These are phyloP conservation scores for Oriolus oriolus DNA, from an alignment of 2,113 vertebrate genomes.

Conservation along the genomic window DNA sequence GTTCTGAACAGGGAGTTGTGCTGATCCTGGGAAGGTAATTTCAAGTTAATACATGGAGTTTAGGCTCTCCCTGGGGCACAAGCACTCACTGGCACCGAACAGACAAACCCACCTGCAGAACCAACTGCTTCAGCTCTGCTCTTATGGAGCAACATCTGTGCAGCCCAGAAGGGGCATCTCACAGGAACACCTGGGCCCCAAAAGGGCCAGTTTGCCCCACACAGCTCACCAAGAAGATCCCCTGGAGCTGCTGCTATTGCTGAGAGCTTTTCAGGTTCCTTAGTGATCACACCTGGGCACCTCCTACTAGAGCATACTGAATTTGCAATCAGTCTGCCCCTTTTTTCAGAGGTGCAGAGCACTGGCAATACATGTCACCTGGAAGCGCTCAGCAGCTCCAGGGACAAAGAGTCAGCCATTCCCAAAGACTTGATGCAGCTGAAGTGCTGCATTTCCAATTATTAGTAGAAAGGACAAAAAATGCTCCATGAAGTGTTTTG, in stretches of 20 bases:
- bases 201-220: background rate
- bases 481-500: background rate
- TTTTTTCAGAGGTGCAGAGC: background rate
- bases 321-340: background rate
- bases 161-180: background rate
- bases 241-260: background rate
- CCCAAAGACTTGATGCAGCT: background rate
- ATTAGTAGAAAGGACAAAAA: background rate
- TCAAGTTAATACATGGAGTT: background rate
- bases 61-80: background rate
- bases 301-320: fast-evolving
- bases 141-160: background rate
- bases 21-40: background rate
- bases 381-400: background rate
- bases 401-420: background rate
- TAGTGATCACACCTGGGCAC: background rate
- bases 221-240: background rate
- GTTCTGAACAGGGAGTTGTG: background rate
- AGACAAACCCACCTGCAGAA: background rate
- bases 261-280: background rate
- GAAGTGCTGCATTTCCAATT: background rate
- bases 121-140: background rate
- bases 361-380: background rate
- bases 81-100: background rate
- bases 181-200: background rate